Base-by-base conservation (phyloP, 64 coral and sea anemone species). In the Astreopora myriophthalma region DNA sequence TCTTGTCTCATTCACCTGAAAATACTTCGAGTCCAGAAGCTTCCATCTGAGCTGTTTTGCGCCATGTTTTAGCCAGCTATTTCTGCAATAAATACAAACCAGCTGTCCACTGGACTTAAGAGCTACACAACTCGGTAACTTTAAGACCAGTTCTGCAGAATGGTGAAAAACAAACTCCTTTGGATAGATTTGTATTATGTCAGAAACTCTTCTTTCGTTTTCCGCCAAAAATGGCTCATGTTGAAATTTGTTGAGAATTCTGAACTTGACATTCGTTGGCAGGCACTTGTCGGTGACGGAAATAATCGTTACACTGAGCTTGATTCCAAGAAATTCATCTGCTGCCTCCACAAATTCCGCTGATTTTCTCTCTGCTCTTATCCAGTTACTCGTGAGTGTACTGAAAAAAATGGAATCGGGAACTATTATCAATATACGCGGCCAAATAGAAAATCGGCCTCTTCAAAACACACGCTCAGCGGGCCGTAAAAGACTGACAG, bases 221-320 rank as follows among this genome's bases (percentile, higher is more conserved):
- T 87, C 95, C 16, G 90, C 95, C 49, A 97, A 51, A 82, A 82
- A 89, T 34, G 95, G 95, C 49, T 97, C 95, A 60, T 86, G 90
- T 66, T 78, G 73, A 17, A 75, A 25, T 35, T 90, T 94, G 67
- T 97, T 97, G 24, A 80, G 68, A 51, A 91, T 75, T 33, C 92
- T 77, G 24, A 94, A 75, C 23, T 85, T 92, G 1, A 92, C 25
- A 66, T 33, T 79, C 42, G 42, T 69, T 52, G 80, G 37, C 49
- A 79, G 42, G 63, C 72, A 32, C 36, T 86, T 64, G 7, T 87
- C 35, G 2, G 4, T 22, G 23, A 90, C 13, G 3, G 80, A 71
- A 20, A 85, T 74, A 12, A 23, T 34, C 20, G 48, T 25, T 8
- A 86, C 39, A 11, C 79, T 93, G 4, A 97, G 28, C 28, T 85